Evolutionary conservation across 2,797 vertebrate species (phyloP), one percentile per base, ranked within the genome.

Genomic region (Sorex maritimensis): DNA sequence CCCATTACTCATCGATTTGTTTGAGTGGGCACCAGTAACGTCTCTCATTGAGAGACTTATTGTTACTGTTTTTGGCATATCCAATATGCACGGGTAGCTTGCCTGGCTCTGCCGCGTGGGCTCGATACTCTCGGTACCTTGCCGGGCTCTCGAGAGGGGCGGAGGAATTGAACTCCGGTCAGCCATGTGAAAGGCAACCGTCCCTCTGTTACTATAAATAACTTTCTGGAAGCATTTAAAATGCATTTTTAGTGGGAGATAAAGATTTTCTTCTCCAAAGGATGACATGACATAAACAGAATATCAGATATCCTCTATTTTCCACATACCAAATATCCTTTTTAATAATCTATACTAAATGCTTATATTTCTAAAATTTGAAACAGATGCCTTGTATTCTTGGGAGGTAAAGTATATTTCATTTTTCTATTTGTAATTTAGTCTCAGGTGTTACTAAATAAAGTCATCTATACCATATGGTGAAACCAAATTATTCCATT

Each of bases 271-370:
- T 1, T 9, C 15, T 8, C 3, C 5, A 15, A n/a, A 9, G 14
- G 23, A 81, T 26, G 10, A 68, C 8, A 23, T 26, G 58, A 81
- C 12, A 52, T 2, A 55, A 5, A 11, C 3, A 52, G 38, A 92
- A 1, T 86, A 52, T 65, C 44, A 4, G 1, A 58, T 68, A 19
- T 13, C 67, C 4, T 5, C 80, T 65, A 2, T 44, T 87, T 78
- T 67, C 24, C 44, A 85, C 21, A 49, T 41, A 12, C 73, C 74
- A 92, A 71, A 65, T 83, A 61, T 77, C 74, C 72, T 10, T 24
- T 88, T 91, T 19, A 72, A 61, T 72, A 88, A 84, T 41, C 0
- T 14, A 23, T 52, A 44, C 11, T 81, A 85, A 68, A 68, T 73
- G 78, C 67, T 74, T 68, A 8, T 58, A 0, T 88, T 78, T 88